Percentiles rank a stretch among this genome's conserved stretches.
phyloP scores from a whole-genome alignment of 2,888 invertebrate genomes.

The Nasonia oneida region DNA sequence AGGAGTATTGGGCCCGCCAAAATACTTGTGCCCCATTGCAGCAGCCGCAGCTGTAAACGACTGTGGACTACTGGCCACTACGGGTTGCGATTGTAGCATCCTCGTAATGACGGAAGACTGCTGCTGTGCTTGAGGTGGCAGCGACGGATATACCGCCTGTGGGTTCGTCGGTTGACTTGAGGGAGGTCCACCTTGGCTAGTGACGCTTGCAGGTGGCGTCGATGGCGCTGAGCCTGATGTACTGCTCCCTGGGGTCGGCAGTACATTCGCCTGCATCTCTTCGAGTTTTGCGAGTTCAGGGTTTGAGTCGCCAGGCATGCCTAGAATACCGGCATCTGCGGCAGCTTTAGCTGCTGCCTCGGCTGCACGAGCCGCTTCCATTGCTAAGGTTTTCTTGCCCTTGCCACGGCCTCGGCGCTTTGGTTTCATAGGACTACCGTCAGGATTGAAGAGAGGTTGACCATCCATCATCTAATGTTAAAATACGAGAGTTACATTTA shows the following conservation, averaged over 20 bases:
- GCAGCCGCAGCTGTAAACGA: conserved; percentile 77
- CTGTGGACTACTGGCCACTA: conserved; percentile 73
- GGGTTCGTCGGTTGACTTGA: conserved; percentile 69
- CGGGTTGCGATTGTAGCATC: conserved; percentile 82
- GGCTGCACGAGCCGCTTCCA: conserved; percentile 79
- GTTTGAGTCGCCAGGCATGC: conserved; percentile 71
- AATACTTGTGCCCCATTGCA: conserved; percentile 79
- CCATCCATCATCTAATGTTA: conserved; percentile 70
- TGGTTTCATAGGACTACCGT: conserved; percentile 74
- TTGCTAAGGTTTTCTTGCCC: conserved; percentile 77
- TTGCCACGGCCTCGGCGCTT: conserved; percentile 77
- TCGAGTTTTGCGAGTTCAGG: conserved; percentile 70
- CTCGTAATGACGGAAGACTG: conserved; percentile 83
- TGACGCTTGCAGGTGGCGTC: conserved; percentile 72
- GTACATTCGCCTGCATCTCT: conserved; percentile 65
- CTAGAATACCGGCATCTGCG: conserved; percentile 75
- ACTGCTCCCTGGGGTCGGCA: conserved; percentile 76
- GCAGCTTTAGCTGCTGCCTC: conserved; percentile 79
- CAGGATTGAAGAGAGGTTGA: conserved; percentile 71
- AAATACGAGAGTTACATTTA: background rate
- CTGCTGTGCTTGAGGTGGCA: conserved; percentile 76
- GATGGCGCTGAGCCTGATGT: conserved; percentile 78
- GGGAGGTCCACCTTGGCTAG: conserved; percentile 71
- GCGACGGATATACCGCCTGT: conserved; percentile 74
- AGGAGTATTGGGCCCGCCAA: conserved; percentile 70